Percentiles rank a stretch among this genome's conserved stretches.
phyloP scores from a whole-genome alignment of 53 echinoderm and acorn worm genomes.

The Arbacia lixula region DNA sequence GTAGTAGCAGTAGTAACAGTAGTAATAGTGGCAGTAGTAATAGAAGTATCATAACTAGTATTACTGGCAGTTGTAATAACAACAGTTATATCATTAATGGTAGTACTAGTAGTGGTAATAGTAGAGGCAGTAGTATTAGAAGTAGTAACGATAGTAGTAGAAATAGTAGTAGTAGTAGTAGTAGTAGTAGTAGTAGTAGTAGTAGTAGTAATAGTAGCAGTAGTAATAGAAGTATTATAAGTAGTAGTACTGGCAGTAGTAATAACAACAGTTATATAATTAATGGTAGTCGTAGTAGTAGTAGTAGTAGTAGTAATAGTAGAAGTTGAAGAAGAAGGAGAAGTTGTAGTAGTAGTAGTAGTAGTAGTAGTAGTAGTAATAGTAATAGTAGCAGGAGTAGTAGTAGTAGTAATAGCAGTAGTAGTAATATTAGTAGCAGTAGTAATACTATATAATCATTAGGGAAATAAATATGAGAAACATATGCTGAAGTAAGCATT shows the following conservation, averaged over 20 bases:
- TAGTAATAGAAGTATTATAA: background rate
- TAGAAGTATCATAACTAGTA: background rate
- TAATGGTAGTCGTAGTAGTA: background rate
- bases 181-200: constrained; percentile 2
- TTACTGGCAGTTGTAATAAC: background rate
- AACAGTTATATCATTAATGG: background rate
- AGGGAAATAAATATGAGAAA: too few relatives aligned
- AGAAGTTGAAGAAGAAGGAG: background rate
- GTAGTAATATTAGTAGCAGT: background rate
- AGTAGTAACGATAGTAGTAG: background rate
- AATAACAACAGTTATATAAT: background rate
- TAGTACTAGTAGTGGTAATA: background rate
- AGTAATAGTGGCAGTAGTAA: too few relatives aligned
- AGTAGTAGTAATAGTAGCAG: background rate
- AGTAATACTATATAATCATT: too few relatives aligned
- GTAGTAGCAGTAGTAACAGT: background rate
- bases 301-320: background rate
- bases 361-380: background rate
- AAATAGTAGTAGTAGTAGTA: background rate
- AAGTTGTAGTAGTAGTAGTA: background rate
- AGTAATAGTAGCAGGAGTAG: background rate
- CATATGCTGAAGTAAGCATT: too few relatives aligned
- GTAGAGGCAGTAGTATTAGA: background rate
- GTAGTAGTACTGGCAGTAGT: background rate
- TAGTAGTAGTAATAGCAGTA: background rate